phyloP scores from a whole-genome alignment of 2,113 vertebrate genomes.

The Tachysurus vachellii region DNA sequence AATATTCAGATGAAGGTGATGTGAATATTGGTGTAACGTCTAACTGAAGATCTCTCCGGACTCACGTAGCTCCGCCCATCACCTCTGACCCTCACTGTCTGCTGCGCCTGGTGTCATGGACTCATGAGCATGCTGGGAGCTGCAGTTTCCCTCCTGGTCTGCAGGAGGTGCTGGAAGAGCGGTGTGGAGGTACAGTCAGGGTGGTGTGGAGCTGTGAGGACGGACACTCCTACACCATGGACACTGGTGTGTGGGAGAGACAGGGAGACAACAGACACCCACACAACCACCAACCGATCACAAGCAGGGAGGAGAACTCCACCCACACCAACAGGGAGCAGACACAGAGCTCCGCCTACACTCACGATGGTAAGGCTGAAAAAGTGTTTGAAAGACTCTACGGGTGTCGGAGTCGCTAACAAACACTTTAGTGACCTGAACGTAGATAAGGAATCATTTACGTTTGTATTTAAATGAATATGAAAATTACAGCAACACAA shows the following conservation, averaged over 20 bases:
- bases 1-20: too few relatives aligned
- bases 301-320: slow-evolving; percentile 47
- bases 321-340: slow-evolving; percentile 13
- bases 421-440: too few relatives aligned
- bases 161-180: slow-evolving; percentile 81
- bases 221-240: slow-evolving; percentile 87
- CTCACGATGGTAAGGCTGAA: background rate
- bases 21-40: background rate
- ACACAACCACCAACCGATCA: slow-evolving; percentile 7
- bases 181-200: slow-evolving; percentile 80
- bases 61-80: slow-evolving; percentile 64
- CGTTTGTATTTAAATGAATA: too few relatives aligned
- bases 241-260: slow-evolving; percentile 59
- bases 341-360: slow-evolving; percentile 47
- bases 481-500: too few relatives aligned
- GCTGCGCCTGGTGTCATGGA: slow-evolving; percentile 83
- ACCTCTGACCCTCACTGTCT: slow-evolving; percentile 82
- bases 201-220: slow-evolving; percentile 84
- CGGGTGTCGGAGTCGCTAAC: too few relatives aligned
- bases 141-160: slow-evolving; percentile 81
- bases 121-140: slow-evolving; percentile 79
- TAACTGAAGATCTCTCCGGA: background rate
- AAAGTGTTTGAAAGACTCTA: too few relatives aligned
- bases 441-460: too few relatives aligned
- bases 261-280: slow-evolving; percentile 24